phyloP scores from a whole-genome alignment of 2,797 vertebrate species.

The Furcifer pardalis region DNA sequence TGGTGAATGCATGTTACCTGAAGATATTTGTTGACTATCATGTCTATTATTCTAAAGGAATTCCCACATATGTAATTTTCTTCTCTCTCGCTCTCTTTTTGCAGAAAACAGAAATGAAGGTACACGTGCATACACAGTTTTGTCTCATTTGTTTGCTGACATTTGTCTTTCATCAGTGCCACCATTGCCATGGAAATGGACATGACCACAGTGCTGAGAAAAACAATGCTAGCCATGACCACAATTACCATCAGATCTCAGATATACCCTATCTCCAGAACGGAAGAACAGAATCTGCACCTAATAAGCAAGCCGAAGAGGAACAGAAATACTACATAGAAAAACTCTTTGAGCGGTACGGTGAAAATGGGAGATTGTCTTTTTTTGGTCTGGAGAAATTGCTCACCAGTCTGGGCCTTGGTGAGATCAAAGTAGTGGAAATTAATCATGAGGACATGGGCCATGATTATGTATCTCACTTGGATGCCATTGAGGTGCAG shows the following conservation, averaged over 20 bases:
- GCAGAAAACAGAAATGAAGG: constrained; percentile 90
- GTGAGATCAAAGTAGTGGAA: constrained; percentile 89
- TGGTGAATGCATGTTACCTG: background rate
- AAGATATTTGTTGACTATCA: background rate
- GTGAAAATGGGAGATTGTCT: constrained; percentile 88
- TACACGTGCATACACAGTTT: constrained; percentile 93
- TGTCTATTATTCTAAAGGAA: background rate
- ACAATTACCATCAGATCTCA: constrained; percentile 85
- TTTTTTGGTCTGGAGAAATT: constrained; percentile 93
- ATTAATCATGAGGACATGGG: constrained; percentile 91
- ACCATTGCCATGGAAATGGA: constrained; percentile 85
- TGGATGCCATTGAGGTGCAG: constrained; percentile 89
- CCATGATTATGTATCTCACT: constrained; percentile 93
- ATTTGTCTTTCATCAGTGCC: constrained; percentile 92
- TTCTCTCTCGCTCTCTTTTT: constrained; percentile 62
- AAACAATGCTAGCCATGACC: constrained; percentile 62
- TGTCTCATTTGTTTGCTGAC: constrained; percentile 97
- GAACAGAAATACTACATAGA: constrained; percentile 94
- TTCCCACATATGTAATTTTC: no score
- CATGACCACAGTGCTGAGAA: constrained; percentile 74
- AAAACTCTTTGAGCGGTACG: constrained; percentile 90
- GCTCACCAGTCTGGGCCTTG: constrained; percentile 90
- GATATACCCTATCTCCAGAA: constrained; percentile 79
- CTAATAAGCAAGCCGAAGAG: constrained; percentile 78
- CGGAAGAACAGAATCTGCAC: constrained; percentile 59